These are phyloP conservation scores for Anguilla rostrata DNA, from an alignment of 2,113 vertebrate species.

Conservation along the genomic window DNA sequence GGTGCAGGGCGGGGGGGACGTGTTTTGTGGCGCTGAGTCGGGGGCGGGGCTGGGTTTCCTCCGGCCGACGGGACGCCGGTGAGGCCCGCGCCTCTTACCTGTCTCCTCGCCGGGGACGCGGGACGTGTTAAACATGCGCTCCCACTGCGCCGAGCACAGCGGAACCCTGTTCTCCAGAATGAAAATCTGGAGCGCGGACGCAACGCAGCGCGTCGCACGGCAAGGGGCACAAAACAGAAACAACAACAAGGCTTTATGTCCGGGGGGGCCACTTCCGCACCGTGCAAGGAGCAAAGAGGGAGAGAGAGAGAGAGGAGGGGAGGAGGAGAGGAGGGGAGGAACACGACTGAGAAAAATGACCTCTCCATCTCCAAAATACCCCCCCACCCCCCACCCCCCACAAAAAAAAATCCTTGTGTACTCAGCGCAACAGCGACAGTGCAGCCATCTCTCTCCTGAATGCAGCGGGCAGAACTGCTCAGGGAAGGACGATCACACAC, in stretches of 20 bases:
- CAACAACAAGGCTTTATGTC: slow-evolving; percentile 63
- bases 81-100: slow-evolving; percentile 76
- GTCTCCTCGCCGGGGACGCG: slow-evolving; percentile 86
- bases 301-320: background rate
- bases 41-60: slow-evolving; percentile 38
- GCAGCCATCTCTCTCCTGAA: background rate
- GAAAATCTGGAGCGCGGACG: slow-evolving; percentile 73
- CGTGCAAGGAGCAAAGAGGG: background rate
- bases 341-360: background rate
- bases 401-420: background rate
- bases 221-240: slow-evolving; percentile 35
- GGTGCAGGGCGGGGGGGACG: slow-evolving; percentile 44
- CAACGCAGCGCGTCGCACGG: too few species aligned
- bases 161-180: slow-evolving; percentile 91
- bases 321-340: background rate
- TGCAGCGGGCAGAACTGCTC: slow-evolving; percentile 1
- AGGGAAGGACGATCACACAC: background rate
- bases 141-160: slow-evolving; percentile 96
- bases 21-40: slow-evolving; percentile 42
- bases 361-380: too few species aligned
- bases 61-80: background rate
- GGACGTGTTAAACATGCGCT: slow-evolving; percentile 93
- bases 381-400: too few species aligned
- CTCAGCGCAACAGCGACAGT: background rate
- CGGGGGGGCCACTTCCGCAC: slow-evolving; percentile 14